These are phyloP conservation scores for Macrosoma leucophasiata DNA, from an alignment of 2,888 invertebrate genomes.

Conservation along the genomic window DNA sequence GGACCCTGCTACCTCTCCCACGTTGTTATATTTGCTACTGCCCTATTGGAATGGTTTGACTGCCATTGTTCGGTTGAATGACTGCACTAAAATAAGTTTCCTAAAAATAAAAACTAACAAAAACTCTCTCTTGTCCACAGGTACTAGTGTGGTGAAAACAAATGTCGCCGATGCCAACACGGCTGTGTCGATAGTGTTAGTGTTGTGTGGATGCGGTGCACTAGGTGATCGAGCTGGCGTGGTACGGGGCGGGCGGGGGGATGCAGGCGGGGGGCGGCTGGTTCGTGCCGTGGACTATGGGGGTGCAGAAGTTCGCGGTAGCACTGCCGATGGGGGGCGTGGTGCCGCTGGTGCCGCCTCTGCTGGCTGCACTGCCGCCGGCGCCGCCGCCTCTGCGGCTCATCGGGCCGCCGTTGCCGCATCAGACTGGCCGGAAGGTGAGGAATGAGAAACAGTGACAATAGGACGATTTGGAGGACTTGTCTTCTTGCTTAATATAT, in stretches of 20 bases:
- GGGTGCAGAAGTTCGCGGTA: constrained; percentile 68
- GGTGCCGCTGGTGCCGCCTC: constrained; percentile 58
- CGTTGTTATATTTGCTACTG: no score
- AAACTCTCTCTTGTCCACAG: constrained; percentile 44
- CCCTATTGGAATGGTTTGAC: no score
- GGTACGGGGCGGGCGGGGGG: constrained; percentile 67
- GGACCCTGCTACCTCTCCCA: no score
- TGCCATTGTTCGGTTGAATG: no score
- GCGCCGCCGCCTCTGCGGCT: constrained; percentile 57
- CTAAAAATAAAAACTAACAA: no score
- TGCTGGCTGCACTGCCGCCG: constrained; percentile 60
- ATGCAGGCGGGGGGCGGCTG: constrained; percentile 70
- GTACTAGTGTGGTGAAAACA: constrained; percentile 57
- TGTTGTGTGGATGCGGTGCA: constrained; percentile 51
- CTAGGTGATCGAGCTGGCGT: constrained; percentile 65
- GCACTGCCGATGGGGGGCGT: constrained; percentile 69
- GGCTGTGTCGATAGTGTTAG: constrained; percentile 36
- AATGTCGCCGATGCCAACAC: constrained; percentile 33
- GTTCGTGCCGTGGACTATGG: constrained; percentile 68
- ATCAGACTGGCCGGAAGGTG: constrained; percentile 63
- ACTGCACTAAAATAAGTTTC: no score
- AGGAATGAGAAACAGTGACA: no score
- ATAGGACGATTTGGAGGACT: no score
- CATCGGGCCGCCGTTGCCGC: constrained; percentile 57
- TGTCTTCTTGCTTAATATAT: no score